These are phyloP conservation scores for Exocentrus adspersus DNA, from an alignment of 2,888 invertebrate genomes.

Conservation along the genomic window DNA sequence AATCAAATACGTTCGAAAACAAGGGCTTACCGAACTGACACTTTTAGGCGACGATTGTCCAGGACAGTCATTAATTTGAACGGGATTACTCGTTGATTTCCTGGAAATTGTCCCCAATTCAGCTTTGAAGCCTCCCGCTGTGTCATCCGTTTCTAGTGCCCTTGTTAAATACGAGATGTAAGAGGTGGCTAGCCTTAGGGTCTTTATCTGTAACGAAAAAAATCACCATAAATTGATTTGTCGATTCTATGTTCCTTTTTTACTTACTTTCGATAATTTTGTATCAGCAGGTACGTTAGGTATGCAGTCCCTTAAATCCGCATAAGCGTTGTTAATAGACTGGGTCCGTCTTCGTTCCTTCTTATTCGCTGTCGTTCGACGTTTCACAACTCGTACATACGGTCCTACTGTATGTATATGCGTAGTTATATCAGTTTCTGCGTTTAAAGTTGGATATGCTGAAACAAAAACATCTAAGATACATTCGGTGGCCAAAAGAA, in stretches of 20 bases:
- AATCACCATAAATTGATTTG: not conserved
- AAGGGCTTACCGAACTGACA: slow-evolving; percentile 57
- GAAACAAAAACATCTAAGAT: slow-evolving; percentile 16
- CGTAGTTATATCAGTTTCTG: slow-evolving; percentile 36
- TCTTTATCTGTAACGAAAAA: slow-evolving; percentile 83
- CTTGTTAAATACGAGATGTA: slow-evolving; percentile 94
- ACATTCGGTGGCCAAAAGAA: not conserved
- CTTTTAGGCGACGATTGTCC: slow-evolving; percentile 56
- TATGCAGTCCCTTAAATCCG: slow-evolving; percentile 91
- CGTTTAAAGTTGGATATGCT: slow-evolving; percentile 36
- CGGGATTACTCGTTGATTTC: slow-evolving; percentile 53
- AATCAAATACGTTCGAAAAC: slow-evolving; percentile 8
- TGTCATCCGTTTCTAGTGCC: slow-evolving; percentile 87
- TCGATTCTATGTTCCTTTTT: too few species aligned
- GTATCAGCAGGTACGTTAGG: slow-evolving; percentile 97
- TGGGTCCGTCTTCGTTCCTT: slow-evolving; percentile 92
- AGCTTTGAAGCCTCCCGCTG: slow-evolving; percentile 86
- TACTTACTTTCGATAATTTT: slow-evolving; percentile 87
- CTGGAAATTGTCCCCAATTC: slow-evolving; percentile 71
- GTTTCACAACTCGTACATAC: slow-evolving; percentile 74
- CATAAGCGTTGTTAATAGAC: slow-evolving; percentile 95
- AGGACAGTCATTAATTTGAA: slow-evolving; percentile 54
- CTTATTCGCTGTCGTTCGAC: slow-evolving; percentile 91
- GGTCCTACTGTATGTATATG: slow-evolving; percentile 52
- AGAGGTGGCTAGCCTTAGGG: slow-evolving; percentile 89